Evolutionary conservation across 2,888 invertebrate genomes (phyloP), one percentile per base, ranked within the genome.

Genomic region (Meteorus cinctellus): DNA sequence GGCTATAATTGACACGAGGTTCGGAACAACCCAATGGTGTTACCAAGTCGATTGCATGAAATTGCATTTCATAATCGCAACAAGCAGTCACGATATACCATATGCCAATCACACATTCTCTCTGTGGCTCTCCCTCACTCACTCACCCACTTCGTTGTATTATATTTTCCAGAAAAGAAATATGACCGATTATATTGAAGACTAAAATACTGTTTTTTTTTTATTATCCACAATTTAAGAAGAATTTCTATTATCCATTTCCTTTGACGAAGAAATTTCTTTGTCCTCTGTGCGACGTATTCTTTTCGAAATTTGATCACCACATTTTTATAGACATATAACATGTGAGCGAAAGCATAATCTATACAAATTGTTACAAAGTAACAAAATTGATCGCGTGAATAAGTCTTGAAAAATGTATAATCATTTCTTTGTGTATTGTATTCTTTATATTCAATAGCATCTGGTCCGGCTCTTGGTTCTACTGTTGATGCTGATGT

Each of bases 1-100:
- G 48, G 48, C 48, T 48, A n/a, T 48, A 48, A 48, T 48, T 48
- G 48, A 48, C 48, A 48, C 48, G n/a, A 48, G 48, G 48, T 48
- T 48, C 48, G 48, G 14, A 48, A 48, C n/a, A 48, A 48, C 48
- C 48, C 48, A 48, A 48, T 48, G 48, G 48, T 48, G 48, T 48
- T 48, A 48, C 48, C 48, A 48, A 48, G 48, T 48, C 48, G 48
- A 48, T 48, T 48, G 48, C 48, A 48, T 48, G 48, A 48, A 48
- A 48, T 48, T 48, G 48, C 48, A 48, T 48, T n/a, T 48, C 48
- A 48, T 48, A 48, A 48, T 48, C 48, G 48, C 48, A 48, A 48
- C n/a, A 48, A 48, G n/a, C 48, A 48, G 48, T 48, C 48, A 48
- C 48, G 48, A 48, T 48, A 48, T 48, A 48, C n/a, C 48, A n/a